A percentile compares a stretch with the other conserved stretches of the same genome.
phyloP scores from a whole-genome alignment of 2,888 invertebrate genomes.

The Sphinx pinastri region DNA sequence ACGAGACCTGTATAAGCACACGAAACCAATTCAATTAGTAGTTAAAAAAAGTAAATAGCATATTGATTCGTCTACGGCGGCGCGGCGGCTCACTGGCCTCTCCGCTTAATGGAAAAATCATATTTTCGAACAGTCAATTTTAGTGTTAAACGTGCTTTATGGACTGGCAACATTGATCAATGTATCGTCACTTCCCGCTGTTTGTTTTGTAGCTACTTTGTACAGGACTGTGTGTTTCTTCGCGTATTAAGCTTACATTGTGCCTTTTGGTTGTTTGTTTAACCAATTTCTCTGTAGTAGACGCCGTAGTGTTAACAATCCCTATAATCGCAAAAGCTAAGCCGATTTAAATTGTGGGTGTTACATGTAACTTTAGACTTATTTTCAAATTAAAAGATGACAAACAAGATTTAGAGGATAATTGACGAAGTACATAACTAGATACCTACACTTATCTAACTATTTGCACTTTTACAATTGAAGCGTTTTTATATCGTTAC shows the following conservation, averaged over 20 bases:
- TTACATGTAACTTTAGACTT: no score
- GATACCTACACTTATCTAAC: no score
- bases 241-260: slow-evolving; percentile 13
- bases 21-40: slow-evolving; percentile 67
- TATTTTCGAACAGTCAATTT: slow-evolving; percentile 34
- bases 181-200: background rate
- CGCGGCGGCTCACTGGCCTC: slow-evolving; percentile 36
- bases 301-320: no score
- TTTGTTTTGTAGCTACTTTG: slow-evolving; percentile 11
- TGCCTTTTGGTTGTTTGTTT: background rate
- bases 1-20: slow-evolving; percentile 58
- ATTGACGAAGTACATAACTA: no score
- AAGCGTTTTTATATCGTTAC: no score
- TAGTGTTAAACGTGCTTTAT: slow-evolving; percentile 25
- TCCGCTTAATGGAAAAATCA: slow-evolving; percentile 39
- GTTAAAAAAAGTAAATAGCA: slow-evolving; percentile 60
- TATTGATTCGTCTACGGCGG: slow-evolving; percentile 45
- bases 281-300: background rate
- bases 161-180: slow-evolving; percentile 15
- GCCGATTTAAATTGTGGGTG: no score
- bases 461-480: no score
- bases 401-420: no score
- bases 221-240: background rate
- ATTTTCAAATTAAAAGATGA: no score
- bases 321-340: no score